phyloP scores from a whole-genome alignment of 2,113 vertebrate species.

The Nibea albiflora region DNA sequence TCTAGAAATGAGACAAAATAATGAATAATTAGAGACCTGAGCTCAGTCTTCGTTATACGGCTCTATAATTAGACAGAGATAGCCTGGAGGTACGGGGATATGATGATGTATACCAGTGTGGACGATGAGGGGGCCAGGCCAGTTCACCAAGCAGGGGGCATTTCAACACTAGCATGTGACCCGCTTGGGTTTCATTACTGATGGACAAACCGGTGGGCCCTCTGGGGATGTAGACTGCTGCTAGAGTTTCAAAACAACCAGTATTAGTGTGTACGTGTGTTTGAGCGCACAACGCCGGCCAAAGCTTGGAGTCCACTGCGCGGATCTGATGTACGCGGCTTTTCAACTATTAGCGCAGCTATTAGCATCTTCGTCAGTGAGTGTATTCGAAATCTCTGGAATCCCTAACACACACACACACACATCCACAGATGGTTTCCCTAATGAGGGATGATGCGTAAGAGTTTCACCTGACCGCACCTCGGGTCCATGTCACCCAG shows the following conservation, averaged over 20 bases:
- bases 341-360: constrained; percentile 48
- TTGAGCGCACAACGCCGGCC: neutral
- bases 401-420: neutral
- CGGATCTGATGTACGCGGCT: constrained; percentile 30
- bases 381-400: constrained; percentile 7
- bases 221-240: constrained; percentile 37
- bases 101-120: constrained; percentile 14
- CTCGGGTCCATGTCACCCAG: constrained; percentile 25
- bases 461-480: constrained; percentile 27
- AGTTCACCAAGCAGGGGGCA: constrained; percentile 42
- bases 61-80: constrained; percentile 7
- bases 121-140: neutral
- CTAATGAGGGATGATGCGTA: constrained; percentile 38
- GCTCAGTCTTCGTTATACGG: neutral
- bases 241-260: constrained; percentile 75
- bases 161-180: constrained; percentile 73
- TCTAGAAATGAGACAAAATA: too few relatives aligned
- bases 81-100: neutral
- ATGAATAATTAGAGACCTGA: neutral
- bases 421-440: constrained; percentile 32
- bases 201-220: constrained; percentile 45
- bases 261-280: constrained; percentile 14
- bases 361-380: constrained; percentile 52
- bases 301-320: neutral
- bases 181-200: constrained; percentile 52